Evolutionary conservation across 1,140 invertebrate species (phyloP).

Genomic region (Anoplolepis gracilipes): DNA sequence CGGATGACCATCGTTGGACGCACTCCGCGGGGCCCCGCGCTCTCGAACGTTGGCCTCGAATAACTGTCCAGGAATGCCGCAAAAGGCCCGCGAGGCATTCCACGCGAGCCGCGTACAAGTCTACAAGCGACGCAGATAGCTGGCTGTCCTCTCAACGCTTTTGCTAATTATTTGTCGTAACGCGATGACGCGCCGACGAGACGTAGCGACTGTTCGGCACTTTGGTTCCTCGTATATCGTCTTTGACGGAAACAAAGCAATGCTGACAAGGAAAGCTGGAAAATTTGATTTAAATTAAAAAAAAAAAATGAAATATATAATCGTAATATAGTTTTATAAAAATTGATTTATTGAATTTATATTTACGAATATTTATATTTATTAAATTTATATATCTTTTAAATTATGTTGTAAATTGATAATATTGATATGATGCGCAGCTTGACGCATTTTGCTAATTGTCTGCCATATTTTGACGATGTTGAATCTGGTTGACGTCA

Average conservation of each 20-base stretch:
- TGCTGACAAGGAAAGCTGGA: background rate
- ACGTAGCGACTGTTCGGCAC: background rate
- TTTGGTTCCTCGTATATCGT: background rate
- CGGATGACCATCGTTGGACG: conserved; percentile 48
- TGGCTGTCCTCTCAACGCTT: background rate
- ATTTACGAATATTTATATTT: too few relatives aligned
- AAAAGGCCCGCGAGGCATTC: conserved; percentile 71
- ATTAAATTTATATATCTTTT: too few relatives aligned
- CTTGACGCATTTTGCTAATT: background rate
- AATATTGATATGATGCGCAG: background rate
- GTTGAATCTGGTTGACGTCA: background rate
- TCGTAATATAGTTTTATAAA: too few relatives aligned
- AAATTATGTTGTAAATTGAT: background rate
- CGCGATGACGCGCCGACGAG: background rate
- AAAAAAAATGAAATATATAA: too few relatives aligned
- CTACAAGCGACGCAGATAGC: conserved; percentile 53
- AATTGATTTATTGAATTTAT: too few relatives aligned
- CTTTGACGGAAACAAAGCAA: background rate
- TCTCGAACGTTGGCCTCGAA: conserved; percentile 74
- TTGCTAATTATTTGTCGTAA: conserved; percentile 65
- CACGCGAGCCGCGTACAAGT: conserved; percentile 54
- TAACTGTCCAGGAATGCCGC: conserved; percentile 72
- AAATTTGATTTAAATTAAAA: too few relatives aligned
- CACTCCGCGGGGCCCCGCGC: conserved; percentile 14
- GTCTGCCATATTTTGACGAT: background rate